Base-by-base conservation (phyloP, 1,140 invertebrate species). In the Bombus affinis region DNA sequence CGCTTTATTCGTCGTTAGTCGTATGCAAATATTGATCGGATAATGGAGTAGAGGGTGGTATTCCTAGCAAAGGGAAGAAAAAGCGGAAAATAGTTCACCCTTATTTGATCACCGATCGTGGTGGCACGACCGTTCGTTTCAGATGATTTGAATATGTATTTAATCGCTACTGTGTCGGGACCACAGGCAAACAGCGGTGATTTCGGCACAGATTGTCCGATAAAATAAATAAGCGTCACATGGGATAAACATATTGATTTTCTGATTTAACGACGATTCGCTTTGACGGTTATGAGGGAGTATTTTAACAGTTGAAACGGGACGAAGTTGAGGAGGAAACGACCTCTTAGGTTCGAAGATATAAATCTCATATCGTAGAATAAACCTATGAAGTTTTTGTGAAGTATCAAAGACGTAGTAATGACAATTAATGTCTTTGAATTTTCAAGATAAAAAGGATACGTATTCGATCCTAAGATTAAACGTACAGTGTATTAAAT, bases 1-100 rank as follows among this genome's bases (percentile, higher is more conserved):
- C 66, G 68, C 25, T 81, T 71, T 81, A 81, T 71, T 71, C 44
- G 44, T 28, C 65, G 42, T 70, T 71, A 68, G 66, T 22, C 79
- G 66, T 18, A 2, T 15, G 15, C 32, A 77, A 81, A 81, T 79
- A 79, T 79, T 68, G 39, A 66, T 68, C 62, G 28, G 35, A 39
- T 25, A 22, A 25, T 18, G 32, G 6, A 35, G 32, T 35, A 18
- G 8, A 32, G 15, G 47, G 74, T 10, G 35, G 8, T 13, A 10
- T 75, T 53, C 4, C 39, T 9, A n/a, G 10, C n/a, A 39, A 74
- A 74, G 2, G 22, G 73, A 75, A 32, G 75, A 39, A 62, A 42
- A 39, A n/a, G 8, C 13, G 25, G 12, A 32, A 37, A 73, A 71
- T 44, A 35, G 15, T 32, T 37, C 18, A 35, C n/a, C 25, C 32